These are phyloP conservation scores for Pipistrellus nathusii DNA, from an alignment of 2,797 vertebrate genomes.

Conservation along the genomic window DNA sequence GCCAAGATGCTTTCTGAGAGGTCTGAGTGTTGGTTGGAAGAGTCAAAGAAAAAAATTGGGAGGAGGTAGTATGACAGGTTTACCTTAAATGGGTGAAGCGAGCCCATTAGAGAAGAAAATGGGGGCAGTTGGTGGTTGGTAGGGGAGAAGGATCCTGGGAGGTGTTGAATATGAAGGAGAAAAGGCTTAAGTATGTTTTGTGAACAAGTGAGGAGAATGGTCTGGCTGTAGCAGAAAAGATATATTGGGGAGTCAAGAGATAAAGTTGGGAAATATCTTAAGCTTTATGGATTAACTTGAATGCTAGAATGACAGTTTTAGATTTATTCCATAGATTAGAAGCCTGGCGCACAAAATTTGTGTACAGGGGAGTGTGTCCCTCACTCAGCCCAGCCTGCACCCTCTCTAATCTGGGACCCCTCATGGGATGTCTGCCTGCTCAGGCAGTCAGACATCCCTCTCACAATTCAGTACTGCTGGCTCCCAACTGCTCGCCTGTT, in stretches of 20 bases:
- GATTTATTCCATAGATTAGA: not conserved
- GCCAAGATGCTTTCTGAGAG: not conserved
- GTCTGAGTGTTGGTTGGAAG: not conserved
- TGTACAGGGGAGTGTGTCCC: no score
- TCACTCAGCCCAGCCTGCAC: no score
- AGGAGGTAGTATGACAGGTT: not conserved
- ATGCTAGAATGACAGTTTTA: not conserved
- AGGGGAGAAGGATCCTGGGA: not conserved
- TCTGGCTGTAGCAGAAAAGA: not conserved
- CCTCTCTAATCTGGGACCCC: no score
- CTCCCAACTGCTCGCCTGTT: no score
- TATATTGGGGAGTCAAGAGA: not conserved
- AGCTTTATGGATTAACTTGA: not conserved
- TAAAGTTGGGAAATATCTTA: not conserved
- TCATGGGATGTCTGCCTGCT: no score
- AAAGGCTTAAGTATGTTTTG: conserved; percentile 5
- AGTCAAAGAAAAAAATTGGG: not conserved
- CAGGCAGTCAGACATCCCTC: no score
- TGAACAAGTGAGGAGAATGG: not conserved
- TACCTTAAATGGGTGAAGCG: not conserved
- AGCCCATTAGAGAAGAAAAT: not conserved
- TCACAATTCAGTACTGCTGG: no score
- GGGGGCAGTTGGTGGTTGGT: no score
- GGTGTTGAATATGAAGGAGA: not conserved
- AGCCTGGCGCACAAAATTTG: no score